Evolutionary conservation across 2,888 invertebrate species (phyloP).

Genomic region (Drosophila buzzatii): DNA sequence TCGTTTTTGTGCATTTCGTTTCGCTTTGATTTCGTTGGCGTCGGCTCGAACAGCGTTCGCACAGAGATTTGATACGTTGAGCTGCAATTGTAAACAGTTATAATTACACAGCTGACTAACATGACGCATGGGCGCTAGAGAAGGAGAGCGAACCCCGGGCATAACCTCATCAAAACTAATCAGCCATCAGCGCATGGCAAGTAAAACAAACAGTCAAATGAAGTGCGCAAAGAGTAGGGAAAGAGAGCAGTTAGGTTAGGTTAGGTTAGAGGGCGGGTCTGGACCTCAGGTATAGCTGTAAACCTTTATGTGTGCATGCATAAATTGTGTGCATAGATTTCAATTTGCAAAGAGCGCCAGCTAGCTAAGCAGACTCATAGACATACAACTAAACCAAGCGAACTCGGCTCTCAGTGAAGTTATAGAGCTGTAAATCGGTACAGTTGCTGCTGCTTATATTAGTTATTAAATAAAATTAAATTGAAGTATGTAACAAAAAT

Average conservation of each 20-base stretch:
- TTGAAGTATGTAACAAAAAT: too few relatives aligned
- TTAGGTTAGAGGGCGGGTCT: not conserved
- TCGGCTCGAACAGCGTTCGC: slow-evolving; percentile 42
- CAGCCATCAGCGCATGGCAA: slow-evolving; percentile 52
- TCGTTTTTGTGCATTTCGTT: not conserved
- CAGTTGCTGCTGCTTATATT: not conserved
- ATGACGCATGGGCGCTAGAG: not conserved
- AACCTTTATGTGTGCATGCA: slow-evolving; percentile 5
- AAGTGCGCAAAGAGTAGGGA: not conserved
- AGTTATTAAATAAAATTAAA: not conserved
- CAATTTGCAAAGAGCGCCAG: slow-evolving; percentile 12
- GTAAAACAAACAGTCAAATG: slow-evolving; percentile 46
- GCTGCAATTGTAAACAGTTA: slow-evolving; percentile 62
- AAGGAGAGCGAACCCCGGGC: not conserved
- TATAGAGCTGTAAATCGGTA: not conserved
- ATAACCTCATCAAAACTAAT: slow-evolving; percentile 72
- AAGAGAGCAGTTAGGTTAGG: not conserved
- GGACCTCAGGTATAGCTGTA: not conserved
- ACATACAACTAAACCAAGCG: not conserved
- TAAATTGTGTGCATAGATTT: slow-evolving; percentile 8
- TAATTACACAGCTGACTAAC: slow-evolving; percentile 46
- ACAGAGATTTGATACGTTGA: slow-evolving; percentile 44
- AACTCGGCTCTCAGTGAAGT: not conserved
- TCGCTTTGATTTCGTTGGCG: slow-evolving; percentile 50
- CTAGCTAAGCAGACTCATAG: not conserved